Evolutionary conservation across 1,140 invertebrate species (phyloP).

Genomic region (Lanistes nyassanus): DNA sequence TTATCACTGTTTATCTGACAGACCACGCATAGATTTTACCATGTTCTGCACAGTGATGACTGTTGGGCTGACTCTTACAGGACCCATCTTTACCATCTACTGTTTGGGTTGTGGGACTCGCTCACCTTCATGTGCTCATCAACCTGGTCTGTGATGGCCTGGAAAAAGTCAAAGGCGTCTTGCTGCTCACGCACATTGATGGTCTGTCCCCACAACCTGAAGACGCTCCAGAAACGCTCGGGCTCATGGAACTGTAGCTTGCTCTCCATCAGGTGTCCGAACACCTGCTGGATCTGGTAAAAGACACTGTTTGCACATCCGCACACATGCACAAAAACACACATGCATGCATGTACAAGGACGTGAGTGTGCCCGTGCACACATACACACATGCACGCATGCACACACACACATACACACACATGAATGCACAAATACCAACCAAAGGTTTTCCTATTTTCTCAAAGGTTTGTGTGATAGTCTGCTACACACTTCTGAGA

Average conservation of each 20-base stretch:
- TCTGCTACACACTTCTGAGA: no score
- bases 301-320: slow-evolving; percentile 53
- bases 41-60: no score
- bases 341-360: not conserved
- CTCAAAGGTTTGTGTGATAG: no score
- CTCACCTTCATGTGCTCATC: slow-evolving; percentile 63
- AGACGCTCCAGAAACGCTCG: slow-evolving; percentile 65
- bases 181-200: slow-evolving; percentile 64
- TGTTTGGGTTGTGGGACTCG: not conserved
- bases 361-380: not conserved
- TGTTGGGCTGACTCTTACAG: no score
- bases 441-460: no score
- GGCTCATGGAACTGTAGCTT: slow-evolving; percentile 64
- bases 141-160: slow-evolving; percentile 60
- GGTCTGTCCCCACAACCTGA: slow-evolving; percentile 63
- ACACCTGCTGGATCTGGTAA: slow-evolving; percentile 64
- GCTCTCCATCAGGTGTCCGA: slow-evolving; percentile 65
- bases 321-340: not conserved
- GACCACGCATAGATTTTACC: no score
- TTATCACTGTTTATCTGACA: no score
- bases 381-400: not conserved
- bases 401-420: not conserved
- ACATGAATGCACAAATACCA: not conserved
- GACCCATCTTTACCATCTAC: no score
- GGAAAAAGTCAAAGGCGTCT: slow-evolving; percentile 66